Evolutionary conservation across 2,888 invertebrate genomes (phyloP), one percentile per base, ranked within the genome.

Genomic region (Brachynemurus nebulosus): DNA sequence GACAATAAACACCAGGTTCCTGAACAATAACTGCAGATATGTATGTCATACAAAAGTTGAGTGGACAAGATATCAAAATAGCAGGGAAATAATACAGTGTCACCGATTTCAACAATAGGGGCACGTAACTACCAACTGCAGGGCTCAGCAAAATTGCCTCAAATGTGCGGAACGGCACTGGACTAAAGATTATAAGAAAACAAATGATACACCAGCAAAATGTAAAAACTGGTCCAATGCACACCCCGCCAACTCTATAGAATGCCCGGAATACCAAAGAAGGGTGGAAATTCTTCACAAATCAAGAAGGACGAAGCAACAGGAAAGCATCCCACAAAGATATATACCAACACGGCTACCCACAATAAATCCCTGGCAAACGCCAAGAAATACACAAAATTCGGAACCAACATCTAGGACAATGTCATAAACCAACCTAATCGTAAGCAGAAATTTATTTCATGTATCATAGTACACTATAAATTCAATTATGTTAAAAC

Each of bases 61-160:
- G 1, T 56, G 55, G 56, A 50, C 51, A 44, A 40, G 45, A 5
- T 51, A 55, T 23, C 41, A 20, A 1, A 57, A 48, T 17, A 51
- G 53, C 11, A 50, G 46, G 33, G 43, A 44, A 45, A 47, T 54
- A 4, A 50, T 51, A 4, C 56, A 58, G 44, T 57, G 55, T 43
- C 54, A 55, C 20, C 40, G 52, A 17, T 59, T 56, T 37, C 56
- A 58, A 47, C 43, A 47, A 17, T 56, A 53, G 55, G 56, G 55
- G 2, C 57, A 57, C 46, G 56, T 54, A 3, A 52, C 54, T 1
- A 20, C 44, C 7, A 52, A 55, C 34, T 57, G 56, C 33, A 47
- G 38, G 14, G 52, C 47, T 6, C 35, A 47, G 11, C 50, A 53
- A 2, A 51, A 42, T 7, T 56, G 55, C 42, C 33, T 55, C 9